Conservation (phyloP, 2,113 vertebrate species). For the Amblyornis subalaris region DNA sequence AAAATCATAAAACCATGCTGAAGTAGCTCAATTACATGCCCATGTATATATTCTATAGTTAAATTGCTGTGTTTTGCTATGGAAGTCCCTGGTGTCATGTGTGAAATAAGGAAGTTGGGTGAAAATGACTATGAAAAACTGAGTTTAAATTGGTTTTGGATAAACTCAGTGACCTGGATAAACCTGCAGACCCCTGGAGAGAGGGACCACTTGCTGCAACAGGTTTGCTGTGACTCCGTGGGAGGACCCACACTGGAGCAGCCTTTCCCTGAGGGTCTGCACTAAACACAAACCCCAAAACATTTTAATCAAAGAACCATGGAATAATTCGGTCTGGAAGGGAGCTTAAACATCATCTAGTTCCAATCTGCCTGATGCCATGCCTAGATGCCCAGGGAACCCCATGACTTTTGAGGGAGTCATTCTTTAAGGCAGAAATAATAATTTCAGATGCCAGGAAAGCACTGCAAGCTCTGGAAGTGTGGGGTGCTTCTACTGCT, state of each 20-base stretch:
- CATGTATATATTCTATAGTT: neutral
- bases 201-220: neutral
- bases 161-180: neutral
- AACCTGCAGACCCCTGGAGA: neutral
- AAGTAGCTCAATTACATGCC: neutral
- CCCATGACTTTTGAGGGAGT: rapidly evolving
- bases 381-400: neutral
- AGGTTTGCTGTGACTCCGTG: neutral
- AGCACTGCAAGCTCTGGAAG: neutral
- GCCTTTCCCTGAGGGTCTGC: neutral
- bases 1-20: neutral
- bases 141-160: neutral
- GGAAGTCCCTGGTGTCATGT: neutral
- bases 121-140: neutral
- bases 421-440: neutral
- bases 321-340: neutral
- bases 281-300: neutral
- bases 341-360: neutral
- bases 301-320: neutral
- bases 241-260: neutral
- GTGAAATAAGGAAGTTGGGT: neutral
- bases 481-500: neutral
- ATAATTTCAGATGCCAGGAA: neutral
- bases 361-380: neutral
- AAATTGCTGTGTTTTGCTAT: neutral